Evolutionary conservation across 2,113 vertebrate genomes (phyloP).

Genomic region (Alethe diademata): DNA sequence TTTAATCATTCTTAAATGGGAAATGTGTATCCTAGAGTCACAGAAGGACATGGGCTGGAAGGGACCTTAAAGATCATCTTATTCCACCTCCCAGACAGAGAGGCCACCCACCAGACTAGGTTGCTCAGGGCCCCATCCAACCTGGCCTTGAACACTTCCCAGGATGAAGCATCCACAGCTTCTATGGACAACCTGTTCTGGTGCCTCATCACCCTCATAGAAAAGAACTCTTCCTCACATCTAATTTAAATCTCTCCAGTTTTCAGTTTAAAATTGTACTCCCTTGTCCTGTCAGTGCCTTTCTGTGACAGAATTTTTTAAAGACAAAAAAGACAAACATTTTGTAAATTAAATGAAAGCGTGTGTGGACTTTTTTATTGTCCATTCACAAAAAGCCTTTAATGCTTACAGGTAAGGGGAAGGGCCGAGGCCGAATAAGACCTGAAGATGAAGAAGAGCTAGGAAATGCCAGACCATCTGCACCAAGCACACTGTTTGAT

Average conservation of each 20-base stretch:
- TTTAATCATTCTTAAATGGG: background rate
- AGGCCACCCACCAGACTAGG: background rate
- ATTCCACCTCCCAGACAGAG: background rate
- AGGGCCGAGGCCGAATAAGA: slow-evolving; percentile 86
- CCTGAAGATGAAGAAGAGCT: slow-evolving; percentile 88
- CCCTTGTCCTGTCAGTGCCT: background rate
- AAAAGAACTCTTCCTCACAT: background rate
- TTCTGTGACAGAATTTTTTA: background rate
- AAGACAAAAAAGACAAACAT: background rate
- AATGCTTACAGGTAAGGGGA: slow-evolving; percentile 80
- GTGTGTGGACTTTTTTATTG: accelerated
- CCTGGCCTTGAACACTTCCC: background rate
- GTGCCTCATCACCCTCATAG: background rate
- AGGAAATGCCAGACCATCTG: slow-evolving; percentile 86
- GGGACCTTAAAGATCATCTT: background rate
- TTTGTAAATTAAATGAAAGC: background rate
- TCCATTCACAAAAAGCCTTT: background rate
- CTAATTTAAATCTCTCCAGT: background rate
- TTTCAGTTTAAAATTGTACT: background rate
- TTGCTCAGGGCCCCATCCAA: background rate
- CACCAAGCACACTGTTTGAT: slow-evolving; percentile 95
- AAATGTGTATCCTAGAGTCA: background rate
- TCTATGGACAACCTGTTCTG: background rate
- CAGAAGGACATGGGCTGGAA: background rate
- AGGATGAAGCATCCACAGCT: background rate